These are phyloP conservation scores for Notolepis coatsorum DNA, from an alignment of 2,797 vertebrate genomes.

Conservation along the genomic window DNA sequence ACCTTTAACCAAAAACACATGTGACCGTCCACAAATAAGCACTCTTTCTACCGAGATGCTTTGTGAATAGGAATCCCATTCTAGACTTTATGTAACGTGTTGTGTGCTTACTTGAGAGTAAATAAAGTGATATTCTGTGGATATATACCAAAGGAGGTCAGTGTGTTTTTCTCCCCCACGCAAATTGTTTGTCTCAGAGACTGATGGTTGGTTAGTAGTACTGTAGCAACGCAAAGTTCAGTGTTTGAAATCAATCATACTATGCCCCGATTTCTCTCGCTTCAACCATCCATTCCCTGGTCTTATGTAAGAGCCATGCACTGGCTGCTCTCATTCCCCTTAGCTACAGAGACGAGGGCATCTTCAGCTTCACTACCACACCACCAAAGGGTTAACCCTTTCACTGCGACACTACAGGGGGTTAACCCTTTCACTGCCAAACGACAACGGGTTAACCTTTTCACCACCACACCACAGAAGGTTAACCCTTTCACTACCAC, in stretches of 20 bases:
- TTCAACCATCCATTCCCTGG: slow-evolving; percentile 46
- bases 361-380: no score
- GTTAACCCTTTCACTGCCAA: no score
- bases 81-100: slow-evolving; percentile 60
- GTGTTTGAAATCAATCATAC: slow-evolving; percentile 67
- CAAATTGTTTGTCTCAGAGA: slow-evolving; percentile 37
- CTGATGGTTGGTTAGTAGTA: slow-evolving; percentile 26
- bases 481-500: no score
- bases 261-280: slow-evolving; percentile 61
- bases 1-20: slow-evolving; percentile 77
- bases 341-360: slow-evolving; percentile 62
- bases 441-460: no score
- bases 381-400: no score
- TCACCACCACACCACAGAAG: no score
- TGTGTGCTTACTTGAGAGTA: slow-evolving; percentile 69
- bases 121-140: slow-evolving; percentile 83
- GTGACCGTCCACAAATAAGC: slow-evolving; percentile 57
- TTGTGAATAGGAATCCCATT: slow-evolving; percentile 65
- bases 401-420: no score
- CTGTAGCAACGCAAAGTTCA: slow-evolving; percentile 37
- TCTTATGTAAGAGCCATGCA: slow-evolving; percentile 73
- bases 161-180: slow-evolving; percentile 51
- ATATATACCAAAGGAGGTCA: slow-evolving; percentile 58
- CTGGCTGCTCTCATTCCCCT: slow-evolving; percentile 59
- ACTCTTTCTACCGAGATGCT: slow-evolving; percentile 51